Evolutionary conservation across 1,140 invertebrate genomes (phyloP), one percentile per base, ranked within the genome.

Genomic region (Anagrus nilaparvatae): DNA sequence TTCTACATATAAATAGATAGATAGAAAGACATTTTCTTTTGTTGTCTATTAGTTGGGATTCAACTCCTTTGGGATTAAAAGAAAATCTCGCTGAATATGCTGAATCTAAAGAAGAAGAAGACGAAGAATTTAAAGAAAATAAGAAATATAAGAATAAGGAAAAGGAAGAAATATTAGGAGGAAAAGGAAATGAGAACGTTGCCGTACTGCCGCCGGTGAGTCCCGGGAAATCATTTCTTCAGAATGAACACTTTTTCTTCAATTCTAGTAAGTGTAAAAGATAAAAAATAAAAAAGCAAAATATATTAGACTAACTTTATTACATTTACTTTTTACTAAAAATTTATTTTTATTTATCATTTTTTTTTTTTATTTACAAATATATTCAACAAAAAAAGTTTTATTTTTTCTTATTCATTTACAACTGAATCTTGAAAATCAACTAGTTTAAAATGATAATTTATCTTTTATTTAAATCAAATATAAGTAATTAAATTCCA

Each of bases 41-140:
- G 48, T 59, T 60, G 48, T 60, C 51, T 49, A 54, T 56, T 58
- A 64, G 60, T 39, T 56, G 56, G 51, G 51, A 61, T 40, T 54
- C 45, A 52, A 52, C 54, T 54, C 55, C 52, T 34, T 58, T 52
- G 52, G 45, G 44, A 51, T n/a, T n/a, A n/a, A n/a, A n/a, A n/a
- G 47, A 37, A 43, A 52, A 44, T 36, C 49, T 51, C 52, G 50
- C 56, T 43, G 53, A 57, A 48, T 45, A 52, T 17, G 49, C 46
- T 25, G 50, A 38, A 38, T 48, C 50, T 30, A 46, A 36, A 48
- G 50, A 51, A 50, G 34, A 34, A 50, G 49, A 44, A 46, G 32
- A 17, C 47, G 44, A 49, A 50, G 40, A 34, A 40, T 51, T 41
- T 44, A 39, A 45, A 54, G 54, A 41, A 47, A 40, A 51, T 47